Evolutionary conservation across 2,888 invertebrate genomes (phyloP).

Genomic region (Plusia festucae): DNA sequence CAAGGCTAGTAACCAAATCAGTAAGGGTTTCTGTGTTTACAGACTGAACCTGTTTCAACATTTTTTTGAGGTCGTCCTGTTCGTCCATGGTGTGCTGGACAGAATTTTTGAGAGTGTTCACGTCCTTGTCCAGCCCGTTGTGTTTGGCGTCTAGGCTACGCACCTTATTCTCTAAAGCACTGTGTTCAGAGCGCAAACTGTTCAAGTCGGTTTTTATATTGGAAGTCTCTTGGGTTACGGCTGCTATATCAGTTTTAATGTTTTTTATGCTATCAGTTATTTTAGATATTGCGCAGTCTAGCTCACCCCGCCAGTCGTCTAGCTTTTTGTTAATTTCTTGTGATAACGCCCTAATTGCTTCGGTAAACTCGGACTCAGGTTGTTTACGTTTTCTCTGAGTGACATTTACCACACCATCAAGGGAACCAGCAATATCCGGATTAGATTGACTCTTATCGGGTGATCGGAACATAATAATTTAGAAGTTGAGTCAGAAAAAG

Average conservation of each 20-base stretch:
- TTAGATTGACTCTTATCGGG: conserved; percentile 5
- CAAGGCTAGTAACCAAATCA: background rate
- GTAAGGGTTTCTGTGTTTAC: background rate
- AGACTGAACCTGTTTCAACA: background rate
- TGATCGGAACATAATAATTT: conserved; percentile 8
- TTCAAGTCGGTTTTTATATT: background rate
- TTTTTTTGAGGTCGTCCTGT: conserved; percentile 3
- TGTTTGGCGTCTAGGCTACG: background rate
- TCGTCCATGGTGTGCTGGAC: conserved; percentile 1
- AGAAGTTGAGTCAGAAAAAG: too few relatives aligned
- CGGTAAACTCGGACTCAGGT: too few relatives aligned
- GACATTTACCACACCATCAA: background rate
- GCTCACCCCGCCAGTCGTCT: too few relatives aligned
- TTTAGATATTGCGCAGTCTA: conserved; percentile 2
- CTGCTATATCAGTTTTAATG: background rate
- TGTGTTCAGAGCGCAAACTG: background rate
- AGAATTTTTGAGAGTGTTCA: background rate
- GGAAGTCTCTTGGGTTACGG: background rate
- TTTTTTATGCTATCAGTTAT: background rate
- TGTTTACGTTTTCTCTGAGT: too few relatives aligned
- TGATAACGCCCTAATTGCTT: too few relatives aligned
- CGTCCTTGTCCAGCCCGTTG: background rate
- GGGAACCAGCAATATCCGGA: background rate
- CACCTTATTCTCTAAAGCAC: background rate
- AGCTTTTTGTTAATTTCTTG: too few relatives aligned